Percentiles rank a stretch among this genome's conserved stretches.
Evolutionary conservation across 92 coral and sea anemone species (phyloP).

Genomic region (Metridium senile): DNA sequence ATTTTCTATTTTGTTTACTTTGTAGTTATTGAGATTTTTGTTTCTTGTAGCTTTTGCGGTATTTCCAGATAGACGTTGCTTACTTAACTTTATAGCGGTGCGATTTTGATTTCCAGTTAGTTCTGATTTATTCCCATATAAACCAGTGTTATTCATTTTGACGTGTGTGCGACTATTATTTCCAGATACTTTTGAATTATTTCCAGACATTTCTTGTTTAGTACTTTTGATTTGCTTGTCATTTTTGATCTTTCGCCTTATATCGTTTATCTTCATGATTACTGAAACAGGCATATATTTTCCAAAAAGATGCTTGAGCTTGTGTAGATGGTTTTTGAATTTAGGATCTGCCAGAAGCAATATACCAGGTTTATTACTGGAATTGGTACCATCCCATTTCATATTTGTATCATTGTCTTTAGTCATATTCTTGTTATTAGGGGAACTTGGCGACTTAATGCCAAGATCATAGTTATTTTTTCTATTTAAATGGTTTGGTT

Average conservation of each 20-base stretch:
- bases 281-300: slow-evolving; percentile 5
- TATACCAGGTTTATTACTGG: neutral
- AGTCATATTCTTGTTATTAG: neutral
- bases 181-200: neutral
- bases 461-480: too few relatives aligned
- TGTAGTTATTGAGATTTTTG: neutral
- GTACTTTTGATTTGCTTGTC: neutral
- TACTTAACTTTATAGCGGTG: too few relatives aligned
- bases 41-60: neutral
- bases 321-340: neutral
- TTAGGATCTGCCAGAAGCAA: slow-evolving; percentile 9
- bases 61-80: too few relatives aligned
- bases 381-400: neutral
- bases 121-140: neutral
- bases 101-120: neutral
- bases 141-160: neutral
- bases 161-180: neutral
- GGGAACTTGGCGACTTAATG: neutral
- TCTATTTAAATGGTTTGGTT: neutral
- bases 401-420: neutral
- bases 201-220: neutral
- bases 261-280: neutral
- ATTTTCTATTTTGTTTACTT: neutral
- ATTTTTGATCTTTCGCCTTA: neutral
- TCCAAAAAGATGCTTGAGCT: neutral